Evolutionary conservation across 2,113 vertebrate species (phyloP), one percentile per base, ranked within the genome.

Genomic region (Microtus pennsylvanicus): DNA sequence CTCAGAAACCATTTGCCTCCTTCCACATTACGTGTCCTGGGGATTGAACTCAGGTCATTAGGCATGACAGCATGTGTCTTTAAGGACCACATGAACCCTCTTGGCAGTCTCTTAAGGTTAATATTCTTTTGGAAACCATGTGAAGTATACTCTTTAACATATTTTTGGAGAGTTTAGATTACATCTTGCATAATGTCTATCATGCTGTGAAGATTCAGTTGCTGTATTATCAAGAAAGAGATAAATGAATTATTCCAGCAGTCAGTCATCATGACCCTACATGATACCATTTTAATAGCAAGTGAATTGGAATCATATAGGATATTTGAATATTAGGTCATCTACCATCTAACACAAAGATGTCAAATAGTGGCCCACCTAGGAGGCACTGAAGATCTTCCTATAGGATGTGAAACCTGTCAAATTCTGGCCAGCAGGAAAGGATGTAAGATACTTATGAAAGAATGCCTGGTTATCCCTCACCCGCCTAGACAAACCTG

Each of bases 161-260:
- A 28, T 28, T 76, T 92, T 30, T 5, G 10, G 17, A 17, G 7
- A 80, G 30, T 28, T 89, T 69, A 89, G 58, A 92, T 93, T 42
- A 52, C 17, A 47, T 19, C 28, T 58, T 35, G 12, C 33, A 67
- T 22, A 83, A 55, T 78, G 9, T n/a, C 42, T 78, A 50, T 7
- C 16, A 55, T 58, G 26, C 45, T 50, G 28, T 45, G 30, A 90
- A 78, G 35, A 47, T 13, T 83, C 67, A n/a, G 42, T 81, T 83
- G 45, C 63, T 75, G 19, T 55, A 52, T 52, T 96, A 94, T 94
- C 92, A 88, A 77, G 69, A 42, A 91, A 35, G 9, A 81, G 19
- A 63, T 81, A n/a, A 90, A 26, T 76, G 52, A 75, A 38, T 67
- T 3, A 33, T 17, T 19, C n/a, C 45, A 81, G 21, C 24, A 2